Evolutionary conservation across 2,113 vertebrate genomes (phyloP), one percentile per base, ranked within the genome.

Genomic region (Oreochromis spilurus): DNA sequence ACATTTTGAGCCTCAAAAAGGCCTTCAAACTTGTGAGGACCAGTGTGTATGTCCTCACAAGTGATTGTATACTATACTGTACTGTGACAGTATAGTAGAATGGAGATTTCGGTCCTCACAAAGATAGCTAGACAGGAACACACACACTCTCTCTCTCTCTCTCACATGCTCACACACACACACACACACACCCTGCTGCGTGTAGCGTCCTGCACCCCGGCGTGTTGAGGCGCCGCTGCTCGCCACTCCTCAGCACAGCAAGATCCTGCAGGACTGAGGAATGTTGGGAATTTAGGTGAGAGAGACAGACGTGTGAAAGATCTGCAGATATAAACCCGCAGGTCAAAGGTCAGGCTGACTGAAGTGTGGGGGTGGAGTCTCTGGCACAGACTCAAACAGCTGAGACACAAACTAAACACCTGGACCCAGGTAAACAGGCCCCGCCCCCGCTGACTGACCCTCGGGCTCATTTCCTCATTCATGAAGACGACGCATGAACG

Each of bases 241-340:
- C 9, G 36, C 43, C 21, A 21, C 67, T 45, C 79, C 72, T 65
- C 53, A 12, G 50, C 81, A 87, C 12, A 13, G 43, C 86, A 84
- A 67, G 93, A 81, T 70, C 90, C 58, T 17, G 70, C 93, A 92
- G 52, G 91, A 88, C 60, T 12, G 38, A 92, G 89, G 93, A 95
- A 96, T 95, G 91, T 84, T 83, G 91, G 88, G 89, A 91, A 92
- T 93, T 14, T 43, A 52, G 57, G 53, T 50, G 67, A 24, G 67
- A 21, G 36, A 38, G 17, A 38, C 34, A 38, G 17, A 7, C 19
- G 17, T 21, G 17, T 65, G 34, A 65, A 21, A 38, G 6, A 65
- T 21, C 36, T 40, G 62, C 62, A 67, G 62, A 40, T 21, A 21
- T 21, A 36, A 40, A 67, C 12, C 34, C 1, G 6, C 34, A 67